Evolutionary conservation across 2,113 vertebrate genomes (phyloP), one percentile per base, ranked within the genome.

Genomic region (Candoia aspera): DNA sequence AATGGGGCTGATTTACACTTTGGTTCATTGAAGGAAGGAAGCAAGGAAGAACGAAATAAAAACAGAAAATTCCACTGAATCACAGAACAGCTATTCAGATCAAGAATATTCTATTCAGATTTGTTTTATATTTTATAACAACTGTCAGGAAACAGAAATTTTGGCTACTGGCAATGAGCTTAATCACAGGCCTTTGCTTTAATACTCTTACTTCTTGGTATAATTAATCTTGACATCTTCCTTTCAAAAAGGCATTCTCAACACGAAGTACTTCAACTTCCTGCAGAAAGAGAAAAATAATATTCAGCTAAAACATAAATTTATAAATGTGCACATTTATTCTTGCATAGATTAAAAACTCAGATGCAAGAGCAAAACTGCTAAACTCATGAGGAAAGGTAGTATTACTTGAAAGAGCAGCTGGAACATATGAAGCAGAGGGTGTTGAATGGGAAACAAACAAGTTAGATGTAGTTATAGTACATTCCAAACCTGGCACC

Each of bases 201-300:
- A 58, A 46, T 49, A 49, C 33, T 15, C 17, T n/a, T 13, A 57
- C 42, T 90, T 91, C 49, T 57, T 68, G 85, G 6, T 46, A 59
- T 21, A 94, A 64, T n/a, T 94, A 93, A 57, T 92, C 54, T 91
- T 94, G 94, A 93, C n/a, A 88, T 93, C 79, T 97, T 94, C 97
- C 98, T 96, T 97, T 98, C 93, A 98, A 94, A 93, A 97, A 95
- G 21, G 91, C 29, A 0, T 98, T 98, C 96, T 99, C 98, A 46
- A 97, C 94, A 89, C 97, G 97, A 23, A 99, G 97, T 85, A 97
- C 98, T 96, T 98, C 98, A 55, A 97, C 97, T 94, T 99, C 98
- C 98, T 99, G 95, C 21, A 90, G 93, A 94, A 58, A 68, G 12
- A 95, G 60, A 95, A 17, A 2, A 83, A 9, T 49, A 49, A 49